A percentile compares a stretch with the other conserved stretches of the same genome.
phyloP scores from a whole-genome alignment of 2,888 invertebrate genomes.

The Campoletis raptor region DNA sequence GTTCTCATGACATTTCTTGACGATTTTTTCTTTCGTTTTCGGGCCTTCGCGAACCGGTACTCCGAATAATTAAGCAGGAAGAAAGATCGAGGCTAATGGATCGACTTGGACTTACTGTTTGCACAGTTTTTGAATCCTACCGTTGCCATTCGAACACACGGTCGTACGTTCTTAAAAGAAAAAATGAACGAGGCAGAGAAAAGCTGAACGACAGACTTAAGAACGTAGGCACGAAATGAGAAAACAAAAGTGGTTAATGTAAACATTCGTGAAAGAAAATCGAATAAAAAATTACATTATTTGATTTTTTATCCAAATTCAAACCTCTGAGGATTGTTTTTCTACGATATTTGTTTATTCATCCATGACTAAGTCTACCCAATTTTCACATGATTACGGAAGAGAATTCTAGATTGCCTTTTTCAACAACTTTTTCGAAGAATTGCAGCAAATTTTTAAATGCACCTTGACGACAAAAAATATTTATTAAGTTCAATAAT shows the following conservation, averaged over 20 bases:
- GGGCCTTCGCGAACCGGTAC: slow-evolving; percentile 73
- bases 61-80: slow-evolving; percentile 76
- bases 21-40: slow-evolving; percentile 48
- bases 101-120: slow-evolving; percentile 75
- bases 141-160: slow-evolving; percentile 63
- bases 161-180: slow-evolving; percentile 62
- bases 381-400: neutral
- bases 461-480: no score
- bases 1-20: slow-evolving; percentile 23
- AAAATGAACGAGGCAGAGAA: slow-evolving; percentile 8
- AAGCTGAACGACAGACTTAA: neutral
- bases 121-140: slow-evolving; percentile 77
- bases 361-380: neutral
- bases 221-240: neutral
- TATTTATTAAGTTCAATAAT: no score
- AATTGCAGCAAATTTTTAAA: no score
- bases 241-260: neutral
- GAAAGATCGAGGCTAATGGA: slow-evolving; percentile 75
- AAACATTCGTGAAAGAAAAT: neutral
- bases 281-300: neutral
- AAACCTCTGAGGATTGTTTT: neutral
- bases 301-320: neutral
- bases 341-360: neutral
- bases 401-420: no score
- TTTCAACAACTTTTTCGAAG: no score